These are phyloP conservation scores for Alaudala cheleensis DNA, from an alignment of 2,113 vertebrate species.

Conservation along the genomic window DNA sequence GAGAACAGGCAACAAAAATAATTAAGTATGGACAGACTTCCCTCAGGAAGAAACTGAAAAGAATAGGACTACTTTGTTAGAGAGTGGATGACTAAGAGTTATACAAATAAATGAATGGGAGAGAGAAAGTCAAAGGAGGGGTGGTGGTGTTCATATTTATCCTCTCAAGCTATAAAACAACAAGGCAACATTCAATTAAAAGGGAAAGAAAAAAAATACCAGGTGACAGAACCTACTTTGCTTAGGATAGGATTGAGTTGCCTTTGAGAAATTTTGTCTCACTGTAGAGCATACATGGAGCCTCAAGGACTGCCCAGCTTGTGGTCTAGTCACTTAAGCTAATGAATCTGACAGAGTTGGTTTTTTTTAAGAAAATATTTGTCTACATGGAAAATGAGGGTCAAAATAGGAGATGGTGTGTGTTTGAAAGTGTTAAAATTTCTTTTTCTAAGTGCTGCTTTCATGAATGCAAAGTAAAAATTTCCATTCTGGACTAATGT, in stretches of 20 bases:
- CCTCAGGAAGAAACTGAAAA: conserved; percentile 55
- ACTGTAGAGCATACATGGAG: background rate
- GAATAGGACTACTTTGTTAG: conserved; percentile 51
- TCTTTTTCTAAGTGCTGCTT: background rate
- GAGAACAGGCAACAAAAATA: conserved; percentile 38
- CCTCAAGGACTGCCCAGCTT: background rate
- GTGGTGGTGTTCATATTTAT: conserved; percentile 8
- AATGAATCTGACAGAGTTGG: background rate
- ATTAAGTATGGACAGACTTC: conserved; percentile 17
- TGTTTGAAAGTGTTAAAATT: background rate
- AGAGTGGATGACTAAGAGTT: conserved; percentile 54
- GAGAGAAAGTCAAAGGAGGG: background rate
- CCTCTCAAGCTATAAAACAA: conserved; percentile 31
- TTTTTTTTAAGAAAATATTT: background rate
- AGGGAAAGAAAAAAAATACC: conserved; percentile 1
- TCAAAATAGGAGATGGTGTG: background rate
- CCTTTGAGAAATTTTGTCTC: background rate
- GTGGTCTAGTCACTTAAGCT: background rate
- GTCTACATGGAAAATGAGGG: background rate
- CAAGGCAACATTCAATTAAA: conserved; percentile 29
- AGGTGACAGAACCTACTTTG: background rate
- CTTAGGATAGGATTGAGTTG: background rate
- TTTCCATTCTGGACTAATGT: background rate
- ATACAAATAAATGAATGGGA: conserved; percentile 64
- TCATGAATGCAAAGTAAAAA: background rate